Evolutionary conservation across 1,140 invertebrate species (phyloP), one percentile per base, ranked within the genome.

Genomic region (Drosophila auraria): DNA sequence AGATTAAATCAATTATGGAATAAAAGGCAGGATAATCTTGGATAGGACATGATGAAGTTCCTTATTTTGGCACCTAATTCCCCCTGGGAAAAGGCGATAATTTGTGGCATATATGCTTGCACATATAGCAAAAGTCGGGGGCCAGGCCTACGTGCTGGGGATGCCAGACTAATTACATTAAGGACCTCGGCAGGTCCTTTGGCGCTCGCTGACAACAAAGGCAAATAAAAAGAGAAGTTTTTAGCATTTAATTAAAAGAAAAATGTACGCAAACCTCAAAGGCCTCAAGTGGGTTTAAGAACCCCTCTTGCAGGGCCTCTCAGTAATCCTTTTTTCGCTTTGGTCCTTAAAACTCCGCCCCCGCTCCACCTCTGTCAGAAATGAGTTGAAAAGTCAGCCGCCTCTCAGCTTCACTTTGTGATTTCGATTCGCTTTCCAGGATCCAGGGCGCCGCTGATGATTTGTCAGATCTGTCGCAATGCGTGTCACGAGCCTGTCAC

Each of bases 171-270:
- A 83, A 87, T 87, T 87, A 87, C 80, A 65, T 61, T 53, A 44
- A 73, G 68, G 71, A 73, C 68, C 30, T 36, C 5, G 11, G 33
- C 17, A n/a, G 33, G 45, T 68, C 45, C 72, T 59, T 12, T 71
- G 47, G 65, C 30, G 45, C 42, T 51, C 20, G 38, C 64, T 23
- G 49, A 47, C 49, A 71, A 71, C 51, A 71, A 70, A 72, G 65
- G 44, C 53, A 73, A 71, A 73, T 51, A 40, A 58, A 69, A 49
- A 68, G 58, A 27, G 5, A 87, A 81, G 11, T 87, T 83, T 87
- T 69, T 25, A 75, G 80, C 84, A 83, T 83, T 87, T 87, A 87
- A 87, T 87, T 87, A 87, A 83, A 83, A 78, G 73, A 82, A 80
- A 60, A 87, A 81, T 68, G 65, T 64, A 49, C 54, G 66, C 57